Evolutionary conservation across 2,888 invertebrate genomes (phyloP), one percentile per base, ranked within the genome.

Genomic region (Latheticus oryzae): DNA sequence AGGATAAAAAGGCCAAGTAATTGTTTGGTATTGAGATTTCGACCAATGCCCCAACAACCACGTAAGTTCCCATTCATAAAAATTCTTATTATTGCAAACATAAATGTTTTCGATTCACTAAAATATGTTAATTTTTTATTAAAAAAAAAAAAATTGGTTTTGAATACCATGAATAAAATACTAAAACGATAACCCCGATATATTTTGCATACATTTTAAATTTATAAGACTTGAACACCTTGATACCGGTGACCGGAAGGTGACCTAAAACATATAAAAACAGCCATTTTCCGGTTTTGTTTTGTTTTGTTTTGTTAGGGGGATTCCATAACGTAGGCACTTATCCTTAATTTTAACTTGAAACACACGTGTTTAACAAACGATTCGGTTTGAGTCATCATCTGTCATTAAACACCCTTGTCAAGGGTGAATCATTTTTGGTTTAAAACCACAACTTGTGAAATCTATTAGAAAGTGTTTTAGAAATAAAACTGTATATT

Each of bases 1-100:
- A 83, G 86, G 80, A 83, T 86, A 73, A 87, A 85, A 80, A 81
- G 85, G 77, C 84, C 84, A 75, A 83, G 84, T 65, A 84, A 85
- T 68, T 86, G 85, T 76, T 80, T 87, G 67, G 83, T 86, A 65
- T 79, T 87, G 53, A 80, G 84, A 72, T 83, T 85, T 69, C 81
- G 83, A 74, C 85, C 86, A 11, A 71, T 83, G 59, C 81, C 75
- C 53, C 73, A 75, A 67, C 60, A 33, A 56, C 59, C 56, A 58
- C 64, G 70, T 69, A 43, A 59, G 63, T 58, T 50, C 24, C 15
- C 12, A 45, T 17, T 17, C 0, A 26, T n/a, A n/a, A n/a, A n/a
- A n/a, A n/a, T n/a, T n/a, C n/a, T n/a, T n/a, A n/a, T n/a, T n/a
- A n/a, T n/a, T n/a, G n/a, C n/a, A n/a, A n/a, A n/a, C n/a, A n/a